Percentiles rank a stretch among this genome's conserved stretches.
Evolutionary conservation across 2,113 vertebrate species (phyloP).

Genomic region (Vidua chalybeata): DNA sequence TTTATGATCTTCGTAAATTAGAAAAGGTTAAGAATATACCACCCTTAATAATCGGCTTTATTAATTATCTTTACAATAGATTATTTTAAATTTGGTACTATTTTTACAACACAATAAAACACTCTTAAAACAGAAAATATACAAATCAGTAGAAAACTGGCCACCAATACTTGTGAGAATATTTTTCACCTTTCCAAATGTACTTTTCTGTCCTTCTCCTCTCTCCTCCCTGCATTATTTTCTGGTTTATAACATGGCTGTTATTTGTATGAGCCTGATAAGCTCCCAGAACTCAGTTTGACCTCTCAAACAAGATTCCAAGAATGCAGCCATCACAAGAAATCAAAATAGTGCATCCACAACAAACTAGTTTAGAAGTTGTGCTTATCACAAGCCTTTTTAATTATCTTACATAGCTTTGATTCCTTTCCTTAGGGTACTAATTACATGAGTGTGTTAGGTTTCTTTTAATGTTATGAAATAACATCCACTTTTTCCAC

Average conservation of each 20-base stretch:
- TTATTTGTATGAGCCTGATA: not conserved
- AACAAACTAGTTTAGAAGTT: constrained; percentile 53
- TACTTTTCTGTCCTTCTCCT: not conserved
- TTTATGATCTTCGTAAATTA: constrained; percentile 1
- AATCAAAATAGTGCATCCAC: constrained; percentile 35
- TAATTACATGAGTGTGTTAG: constrained; percentile 20
- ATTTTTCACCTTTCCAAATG: not conserved
- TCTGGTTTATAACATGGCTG: not conserved
- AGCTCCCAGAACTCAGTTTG: not conserved
- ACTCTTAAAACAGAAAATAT: not conserved
- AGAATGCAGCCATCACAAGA: not conserved
- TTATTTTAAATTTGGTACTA: not conserved
- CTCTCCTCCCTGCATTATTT: not conserved
- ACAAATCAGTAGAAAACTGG: not conserved
- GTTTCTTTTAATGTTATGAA: not conserved
- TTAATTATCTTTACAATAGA: not conserved
- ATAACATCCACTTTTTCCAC: constrained; percentile 17
- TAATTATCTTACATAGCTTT: constrained; percentile 63
- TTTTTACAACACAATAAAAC: not conserved
- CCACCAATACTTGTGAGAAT: not conserved
- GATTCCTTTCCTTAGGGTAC: constrained; percentile 52
- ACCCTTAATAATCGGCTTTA: not conserved
- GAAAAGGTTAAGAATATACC: not conserved
- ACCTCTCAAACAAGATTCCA: constrained; percentile 51
- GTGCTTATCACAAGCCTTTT: constrained; percentile 53